Evolutionary conservation across 2,113 vertebrate genomes (phyloP).

Genomic region (Sakesphorus luctuosus): DNA sequence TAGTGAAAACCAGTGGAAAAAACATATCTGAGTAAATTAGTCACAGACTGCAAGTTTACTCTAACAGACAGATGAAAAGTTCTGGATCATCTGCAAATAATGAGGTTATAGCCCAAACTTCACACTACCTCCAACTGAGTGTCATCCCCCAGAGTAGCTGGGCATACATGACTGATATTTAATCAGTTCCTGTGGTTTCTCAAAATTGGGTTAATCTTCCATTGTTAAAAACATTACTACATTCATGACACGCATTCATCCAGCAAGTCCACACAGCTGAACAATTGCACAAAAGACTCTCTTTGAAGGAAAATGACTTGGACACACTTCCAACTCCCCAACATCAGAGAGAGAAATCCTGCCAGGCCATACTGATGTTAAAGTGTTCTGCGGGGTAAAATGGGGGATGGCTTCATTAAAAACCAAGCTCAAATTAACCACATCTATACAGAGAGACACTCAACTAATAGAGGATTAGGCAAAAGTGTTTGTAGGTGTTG

Average conservation of each 20-base stretch:
- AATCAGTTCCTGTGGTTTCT: not conserved
- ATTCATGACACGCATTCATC: not conserved
- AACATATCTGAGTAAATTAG: not conserved
- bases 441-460: not conserved
- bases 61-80: not conserved
- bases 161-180: not conserved
- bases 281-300: slow-evolving; percentile 7
- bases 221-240: slow-evolving; percentile 2
- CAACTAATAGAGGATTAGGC: not conserved
- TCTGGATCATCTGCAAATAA: slow-evolving; percentile 15
- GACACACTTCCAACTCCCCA: not conserved
- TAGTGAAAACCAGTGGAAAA: not conserved
- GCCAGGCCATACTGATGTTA: not conserved
- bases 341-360: not conserved
- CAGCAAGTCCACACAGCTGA: not conserved
- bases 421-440: not conserved
- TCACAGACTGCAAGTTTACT: not conserved
- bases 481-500: not conserved
- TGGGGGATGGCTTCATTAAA: not conserved
- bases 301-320: not conserved
- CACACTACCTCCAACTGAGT: not conserved
- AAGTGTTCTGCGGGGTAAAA: not conserved
- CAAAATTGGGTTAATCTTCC: not conserved
- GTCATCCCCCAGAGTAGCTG: not conserved
- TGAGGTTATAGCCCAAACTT: not conserved